Evolutionary conservation across 2,888 invertebrate species (phyloP).

Genomic region (Phortica okadai): DNA sequence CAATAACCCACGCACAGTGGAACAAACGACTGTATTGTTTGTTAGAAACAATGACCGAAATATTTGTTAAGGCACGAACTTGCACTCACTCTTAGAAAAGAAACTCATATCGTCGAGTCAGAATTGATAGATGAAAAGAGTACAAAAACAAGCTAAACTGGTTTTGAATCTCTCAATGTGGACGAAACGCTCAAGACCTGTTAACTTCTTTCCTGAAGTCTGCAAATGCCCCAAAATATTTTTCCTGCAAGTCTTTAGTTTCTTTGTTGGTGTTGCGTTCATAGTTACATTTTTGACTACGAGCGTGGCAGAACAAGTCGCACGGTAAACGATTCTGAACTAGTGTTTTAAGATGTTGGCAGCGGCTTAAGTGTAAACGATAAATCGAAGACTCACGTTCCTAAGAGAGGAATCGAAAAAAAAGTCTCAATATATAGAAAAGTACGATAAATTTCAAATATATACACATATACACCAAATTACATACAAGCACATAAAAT

Average conservation of each 20-base stretch:
- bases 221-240: conserved; percentile 68
- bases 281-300: conserved; percentile 16
- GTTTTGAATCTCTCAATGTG: conserved; percentile 59
- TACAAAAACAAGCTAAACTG: conserved; percentile 65
- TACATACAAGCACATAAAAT: too few relatives aligned
- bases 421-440: conserved; percentile 36
- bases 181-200: conserved; percentile 61
- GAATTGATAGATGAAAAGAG: too few relatives aligned
- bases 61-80: too few relatives aligned
- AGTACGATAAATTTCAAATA: conserved; percentile 20
- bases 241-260: conserved; percentile 52
- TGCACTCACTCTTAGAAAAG: too few relatives aligned
- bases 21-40: too few relatives aligned
- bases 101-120: too few relatives aligned
- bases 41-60: too few relatives aligned
- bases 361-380: too few relatives aligned
- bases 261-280: conserved; percentile 27
- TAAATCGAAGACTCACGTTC: background rate
- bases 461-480: background rate
- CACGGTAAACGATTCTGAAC: conserved; percentile 33
- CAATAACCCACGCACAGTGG: too few relatives aligned
- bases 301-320: conserved; percentile 6
- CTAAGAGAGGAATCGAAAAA: conserved; percentile 35
- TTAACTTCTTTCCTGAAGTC: conserved; percentile 57
- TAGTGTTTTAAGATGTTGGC: background rate